These are phyloP conservation scores for Trypoxylus dichotomus DNA, from an alignment of 1,140 invertebrate genomes.

Conservation along the genomic window DNA sequence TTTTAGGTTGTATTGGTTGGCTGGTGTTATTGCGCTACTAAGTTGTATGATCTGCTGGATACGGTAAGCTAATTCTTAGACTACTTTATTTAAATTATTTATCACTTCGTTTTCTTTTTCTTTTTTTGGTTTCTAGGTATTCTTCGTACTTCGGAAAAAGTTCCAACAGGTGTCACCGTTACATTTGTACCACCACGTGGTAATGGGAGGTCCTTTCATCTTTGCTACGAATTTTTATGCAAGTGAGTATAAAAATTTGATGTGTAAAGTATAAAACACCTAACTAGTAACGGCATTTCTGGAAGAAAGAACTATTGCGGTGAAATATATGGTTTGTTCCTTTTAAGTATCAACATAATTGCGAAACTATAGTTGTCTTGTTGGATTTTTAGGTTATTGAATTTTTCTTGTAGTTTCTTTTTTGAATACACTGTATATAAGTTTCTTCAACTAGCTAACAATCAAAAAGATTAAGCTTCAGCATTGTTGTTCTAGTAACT, in stretches of 20 bases:
- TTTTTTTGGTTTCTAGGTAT: conserved; percentile 44
- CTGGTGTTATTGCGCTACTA: conserved; percentile 44
- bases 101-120: neutral
- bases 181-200: conserved; percentile 65
- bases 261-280: too few relatives aligned
- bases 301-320: too few relatives aligned
- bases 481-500: too few relatives aligned
- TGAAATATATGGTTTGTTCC: too few relatives aligned
- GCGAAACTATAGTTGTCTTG: too few relatives aligned
- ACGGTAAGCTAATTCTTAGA: neutral
- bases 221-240: neutral
- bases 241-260: neutral
- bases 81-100: neutral
- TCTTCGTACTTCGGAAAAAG: conserved; percentile 75
- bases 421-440: neutral
- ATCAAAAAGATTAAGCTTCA: too few relatives aligned
- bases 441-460: too few relatives aligned
- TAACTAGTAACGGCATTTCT: too few relatives aligned
- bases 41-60: neutral
- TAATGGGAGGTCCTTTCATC: conserved; percentile 55
- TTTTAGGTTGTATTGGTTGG: neutral
- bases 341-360: too few relatives aligned
- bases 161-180: conserved; percentile 67
- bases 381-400: too few relatives aligned
- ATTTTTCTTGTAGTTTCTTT: too few relatives aligned